Evolutionary conservation across 2,113 vertebrate genomes (phyloP), one percentile per base, ranked within the genome.

Genomic region (Mesembrinibis cayennensis): DNA sequence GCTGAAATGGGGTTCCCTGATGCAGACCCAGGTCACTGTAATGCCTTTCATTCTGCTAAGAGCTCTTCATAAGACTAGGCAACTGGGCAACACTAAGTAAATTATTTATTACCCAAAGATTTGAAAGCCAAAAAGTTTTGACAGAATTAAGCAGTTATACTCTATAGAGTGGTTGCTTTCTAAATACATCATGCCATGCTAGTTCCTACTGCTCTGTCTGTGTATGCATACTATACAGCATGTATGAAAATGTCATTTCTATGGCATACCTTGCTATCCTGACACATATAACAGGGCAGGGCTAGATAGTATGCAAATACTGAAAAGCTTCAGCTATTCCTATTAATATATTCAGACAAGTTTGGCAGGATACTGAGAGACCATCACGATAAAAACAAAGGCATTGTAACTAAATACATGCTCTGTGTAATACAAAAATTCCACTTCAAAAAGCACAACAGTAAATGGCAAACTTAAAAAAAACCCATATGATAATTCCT

Each of bases 191-290:
- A 69, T 16, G n/a, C 42, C 58, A 44, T 6, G 2, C 6, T 50
- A 13, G 49, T 27, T 83, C 42, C 74, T 53, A 36, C 65, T 73
- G 82, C 49, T 89, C 52, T 79, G 21, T 25, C 38, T 49, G 12
- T 38, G 11, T 63, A 62, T 18, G 49, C 30, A 27, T 6, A 19
- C 40, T 49, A 14, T 13, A 52, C 3, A 62, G 22, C 30, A 53
- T 10, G 16, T 29, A 55, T 13, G 38, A 82, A 88, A 72, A 69
- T 32, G 45, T 47, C 4, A 53, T 84, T 89, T 87, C 42, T 79
- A 12, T 32, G 27, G 42, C 7, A 90, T 80, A 98, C 97, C 98
- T 98, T 70, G 97, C 98, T 83, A 98, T 97, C 89, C 97, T 98
- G 62, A 96, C 98, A 94, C 97, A 98, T 95, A 97, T 78, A 70